Percentiles rank a stretch among this genome's conserved stretches.
These are phyloP conservation scores for Musca domestica DNA, from an alignment of 1,140 invertebrate genomes.

Conservation along the genomic window DNA sequence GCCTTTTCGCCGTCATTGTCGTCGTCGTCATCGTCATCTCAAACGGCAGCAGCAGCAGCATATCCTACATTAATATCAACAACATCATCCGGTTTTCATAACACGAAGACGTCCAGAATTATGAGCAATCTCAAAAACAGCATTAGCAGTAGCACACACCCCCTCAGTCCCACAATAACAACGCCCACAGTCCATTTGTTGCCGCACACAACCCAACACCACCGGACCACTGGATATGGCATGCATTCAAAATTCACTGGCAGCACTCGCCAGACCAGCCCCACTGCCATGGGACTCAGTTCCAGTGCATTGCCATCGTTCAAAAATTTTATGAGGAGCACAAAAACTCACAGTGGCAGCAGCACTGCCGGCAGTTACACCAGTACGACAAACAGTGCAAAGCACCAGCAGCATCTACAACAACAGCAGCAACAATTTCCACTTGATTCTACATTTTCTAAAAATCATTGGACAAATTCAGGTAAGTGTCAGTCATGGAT, in stretches of 20 bases:
- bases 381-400: background rate
- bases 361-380: background rate
- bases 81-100: slow-evolving; percentile 7
- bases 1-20: too few relatives aligned
- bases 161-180: background rate
- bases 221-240: background rate
- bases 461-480: slow-evolving; percentile 21
- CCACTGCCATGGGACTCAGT: background rate
- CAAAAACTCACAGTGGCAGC: background rate
- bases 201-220: background rate
- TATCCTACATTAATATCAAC: slow-evolving; percentile 8
- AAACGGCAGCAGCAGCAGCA: background rate
- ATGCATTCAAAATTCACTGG: background rate
- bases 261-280: background rate
- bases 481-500: background rate
- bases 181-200: background rate
- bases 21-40: background rate
- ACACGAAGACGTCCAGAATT: slow-evolving; percentile 19
- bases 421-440: background rate
- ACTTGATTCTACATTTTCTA: slow-evolving; percentile 14
- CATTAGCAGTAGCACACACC: background rate
- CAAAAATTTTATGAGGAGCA: slow-evolving; percentile 9
- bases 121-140: slow-evolving; percentile 7
- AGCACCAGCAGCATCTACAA: background rate
- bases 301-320: slow-evolving; percentile 4